Conservation (phyloP, 2,113 vertebrate genomes). For the Rhodinocichla rosea region DNA sequence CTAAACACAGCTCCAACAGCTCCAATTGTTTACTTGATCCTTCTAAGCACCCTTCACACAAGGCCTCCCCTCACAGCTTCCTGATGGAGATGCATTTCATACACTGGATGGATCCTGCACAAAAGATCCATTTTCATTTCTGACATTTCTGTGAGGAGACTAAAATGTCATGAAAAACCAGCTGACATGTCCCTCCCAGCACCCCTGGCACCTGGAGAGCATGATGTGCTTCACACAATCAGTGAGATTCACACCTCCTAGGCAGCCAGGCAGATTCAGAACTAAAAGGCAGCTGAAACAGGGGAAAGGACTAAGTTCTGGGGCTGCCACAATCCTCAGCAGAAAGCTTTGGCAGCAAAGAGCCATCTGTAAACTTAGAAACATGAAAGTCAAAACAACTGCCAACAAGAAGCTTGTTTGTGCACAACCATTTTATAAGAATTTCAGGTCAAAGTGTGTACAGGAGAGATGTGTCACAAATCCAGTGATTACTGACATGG, state of each 20-base stretch:
- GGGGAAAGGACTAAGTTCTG: background rate
- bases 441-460: background rate
- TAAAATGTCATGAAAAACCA: background rate
- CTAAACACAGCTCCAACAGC: background rate
- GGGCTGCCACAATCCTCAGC: background rate
- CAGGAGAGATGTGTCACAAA: background rate
- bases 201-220: background rate
- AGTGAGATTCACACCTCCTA: background rate
- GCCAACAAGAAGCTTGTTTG: background rate
- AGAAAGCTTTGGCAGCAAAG: background rate
- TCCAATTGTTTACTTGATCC: background rate
- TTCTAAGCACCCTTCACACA: background rate
- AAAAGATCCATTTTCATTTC: background rate
- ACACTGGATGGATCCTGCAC: background rate
- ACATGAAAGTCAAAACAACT: background rate
- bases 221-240: background rate
- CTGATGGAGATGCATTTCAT: background rate
- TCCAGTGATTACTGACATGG: background rate
- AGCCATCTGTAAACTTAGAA: background rate
- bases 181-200: background rate
- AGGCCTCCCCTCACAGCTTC: background rate
- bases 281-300: background rate
- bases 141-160: background rate
- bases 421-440: background rate
- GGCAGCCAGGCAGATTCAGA: background rate